phyloP scores from a whole-genome alignment of 2,797 vertebrate species.

The Ambastaia sidthimunki region DNA sequence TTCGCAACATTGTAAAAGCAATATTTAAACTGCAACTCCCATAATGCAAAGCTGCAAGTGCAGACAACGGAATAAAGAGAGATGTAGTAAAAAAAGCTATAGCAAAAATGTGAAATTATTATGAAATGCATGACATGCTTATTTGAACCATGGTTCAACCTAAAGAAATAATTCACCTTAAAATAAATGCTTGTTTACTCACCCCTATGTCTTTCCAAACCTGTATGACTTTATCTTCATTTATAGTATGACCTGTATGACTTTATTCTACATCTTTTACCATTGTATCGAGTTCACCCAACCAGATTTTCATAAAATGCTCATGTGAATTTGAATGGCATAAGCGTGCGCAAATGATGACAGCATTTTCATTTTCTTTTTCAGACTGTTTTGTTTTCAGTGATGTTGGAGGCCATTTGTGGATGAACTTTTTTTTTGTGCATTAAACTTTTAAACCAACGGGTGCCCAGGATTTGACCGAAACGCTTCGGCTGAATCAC shows the following conservation, averaged over 20 bases:
- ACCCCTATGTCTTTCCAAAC: background rate
- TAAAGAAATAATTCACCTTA: background rate
- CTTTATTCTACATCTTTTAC: background rate
- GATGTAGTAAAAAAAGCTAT: background rate
- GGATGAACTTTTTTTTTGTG: background rate
- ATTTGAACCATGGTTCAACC: background rate
- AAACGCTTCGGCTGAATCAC: slow-evolving; percentile 15
- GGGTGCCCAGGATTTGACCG: background rate
- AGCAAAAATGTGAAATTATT: background rate
- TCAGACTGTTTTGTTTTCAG: background rate
- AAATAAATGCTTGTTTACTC: background rate
- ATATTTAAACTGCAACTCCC: background rate
- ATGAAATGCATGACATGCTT: background rate
- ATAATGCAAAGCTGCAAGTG: slow-evolving; percentile 6
- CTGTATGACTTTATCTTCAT: background rate
- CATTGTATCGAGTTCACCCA: background rate
- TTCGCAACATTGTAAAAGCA: slow-evolving; percentile 7
- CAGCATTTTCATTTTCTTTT: background rate
- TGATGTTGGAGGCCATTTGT: background rate
- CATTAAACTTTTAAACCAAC: background rate
- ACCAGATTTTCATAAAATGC: background rate
- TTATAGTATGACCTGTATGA: background rate
- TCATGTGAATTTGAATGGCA: too few relatives aligned
- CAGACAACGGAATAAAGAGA: slow-evolving; percentile 11
- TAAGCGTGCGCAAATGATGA: too few relatives aligned